phyloP scores from a whole-genome alignment of 2,797 vertebrate species.

The Erethizon dorsatum region DNA sequence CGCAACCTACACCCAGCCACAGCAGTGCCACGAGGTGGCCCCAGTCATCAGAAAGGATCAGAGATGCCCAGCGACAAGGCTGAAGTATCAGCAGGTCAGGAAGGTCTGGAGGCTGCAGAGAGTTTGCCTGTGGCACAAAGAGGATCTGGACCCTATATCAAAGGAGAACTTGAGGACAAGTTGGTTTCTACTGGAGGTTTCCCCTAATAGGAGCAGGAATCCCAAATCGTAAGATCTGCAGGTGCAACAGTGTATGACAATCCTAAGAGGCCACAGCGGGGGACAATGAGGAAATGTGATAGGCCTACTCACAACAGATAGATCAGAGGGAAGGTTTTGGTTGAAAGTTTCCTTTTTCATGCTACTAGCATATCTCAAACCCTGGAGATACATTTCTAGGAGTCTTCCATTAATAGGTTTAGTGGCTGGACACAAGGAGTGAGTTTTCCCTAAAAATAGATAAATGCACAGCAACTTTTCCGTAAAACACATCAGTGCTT shows the following conservation, averaged over 20 bases:
- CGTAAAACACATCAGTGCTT: not conserved
- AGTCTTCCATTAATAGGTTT: not conserved
- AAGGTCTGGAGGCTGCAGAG: not conserved
- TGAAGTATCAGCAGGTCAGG: too few species aligned
- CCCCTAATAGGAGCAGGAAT: not conserved
- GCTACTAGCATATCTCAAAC: not conserved
- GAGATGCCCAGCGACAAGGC: accelerated
- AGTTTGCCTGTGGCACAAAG: not conserved
- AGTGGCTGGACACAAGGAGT: not conserved
- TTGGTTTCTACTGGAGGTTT: not conserved
- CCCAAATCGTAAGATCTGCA: not conserved
- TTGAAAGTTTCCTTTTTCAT: not conserved
- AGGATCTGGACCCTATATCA: too few species aligned
- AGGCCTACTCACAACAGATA: not conserved
- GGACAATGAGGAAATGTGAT: not conserved
- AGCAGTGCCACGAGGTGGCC: not conserved
- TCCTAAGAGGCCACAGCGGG: not conserved
- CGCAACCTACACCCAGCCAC: too few species aligned
- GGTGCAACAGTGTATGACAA: not conserved
- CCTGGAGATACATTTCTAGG: not conserved
- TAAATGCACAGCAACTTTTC: not conserved
- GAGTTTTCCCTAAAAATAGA: slow-evolving; percentile 1
- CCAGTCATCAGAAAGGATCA: not conserved
- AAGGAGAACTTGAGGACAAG: not conserved
- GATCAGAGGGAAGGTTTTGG: not conserved